Evolutionary conservation across 2,797 vertebrate genomes (phyloP), one percentile per base, ranked within the genome.

Genomic region (Hippopotamyrus pictus): DNA sequence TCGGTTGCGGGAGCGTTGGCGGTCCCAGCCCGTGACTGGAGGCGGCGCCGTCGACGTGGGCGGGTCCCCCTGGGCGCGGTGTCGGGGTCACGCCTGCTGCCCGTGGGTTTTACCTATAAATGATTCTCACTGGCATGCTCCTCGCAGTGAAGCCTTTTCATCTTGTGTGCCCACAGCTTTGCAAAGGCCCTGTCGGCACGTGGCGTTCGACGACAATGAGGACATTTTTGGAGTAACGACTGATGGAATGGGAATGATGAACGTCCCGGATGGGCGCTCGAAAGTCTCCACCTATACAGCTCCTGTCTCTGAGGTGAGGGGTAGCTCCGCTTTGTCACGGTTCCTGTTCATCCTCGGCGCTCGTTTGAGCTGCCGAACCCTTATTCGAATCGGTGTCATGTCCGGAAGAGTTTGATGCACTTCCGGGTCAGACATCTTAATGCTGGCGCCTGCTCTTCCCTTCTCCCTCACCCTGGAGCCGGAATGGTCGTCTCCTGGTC

Each of bases 181-280:
- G 76, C 92, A 95, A 92, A 91, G 95, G 96, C 95, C 95, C 95
- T 91, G 93, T 92, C 93, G 92, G 93, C 95, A 88, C 92, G 93
- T 94, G 96, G 94, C 95, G 91, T 94, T 94, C 95, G 92, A 93
- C 94, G 96, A 97, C 95, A 96, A 96, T 96, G 96, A 96, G 93
- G 91, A 94, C 90, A 92, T 94, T 95, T 87, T 91, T 96, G 93
- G 92, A 93, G 76, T 95, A 95, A 89, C 93, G 94, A 92, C 95
- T 90, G 92, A 96, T 97, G 97, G 95, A 97, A 96, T 95, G 96
- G 95, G 94, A 97, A 98, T 96, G 90, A 99, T 99, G 98, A 98
- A 99, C 94, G 95, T 98, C 90, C 97, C 96, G 93, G 99, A 99
- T 94, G 98, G 98, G 93, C 98, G 97, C 94, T 93, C 96, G 93